Conservation (phyloP, 2,113 vertebrate species). For the cattle (Bos taurus) region ARS-UCD2.0 NC_037346.1:57278001-57278500, state of each 20-base stretch:
- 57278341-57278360: background rate
- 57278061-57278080: accelerated
- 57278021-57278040: background rate
- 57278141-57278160: background rate
- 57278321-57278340: background rate
- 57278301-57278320: background rate
- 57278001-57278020: background rate
- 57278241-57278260: background rate
- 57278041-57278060: background rate
- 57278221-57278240: background rate
- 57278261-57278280: background rate
- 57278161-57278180: accelerated
- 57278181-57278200: accelerated
- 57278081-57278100: too few species aligned
- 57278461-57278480: background rate
- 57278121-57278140: too few species aligned
- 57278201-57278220: background rate
- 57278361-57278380: background rate
- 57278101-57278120: accelerated
- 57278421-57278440: background rate
- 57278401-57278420: background rate
- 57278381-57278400: constrained; percentile 1
- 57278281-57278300: background rate
- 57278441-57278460: accelerated
- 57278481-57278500: background rate